A percentile compares a stretch with the other conserved stretches of the same genome.
Evolutionary conservation across 2,797 vertebrate species (phyloP).

Genomic region (Xenentodon cancila): DNA sequence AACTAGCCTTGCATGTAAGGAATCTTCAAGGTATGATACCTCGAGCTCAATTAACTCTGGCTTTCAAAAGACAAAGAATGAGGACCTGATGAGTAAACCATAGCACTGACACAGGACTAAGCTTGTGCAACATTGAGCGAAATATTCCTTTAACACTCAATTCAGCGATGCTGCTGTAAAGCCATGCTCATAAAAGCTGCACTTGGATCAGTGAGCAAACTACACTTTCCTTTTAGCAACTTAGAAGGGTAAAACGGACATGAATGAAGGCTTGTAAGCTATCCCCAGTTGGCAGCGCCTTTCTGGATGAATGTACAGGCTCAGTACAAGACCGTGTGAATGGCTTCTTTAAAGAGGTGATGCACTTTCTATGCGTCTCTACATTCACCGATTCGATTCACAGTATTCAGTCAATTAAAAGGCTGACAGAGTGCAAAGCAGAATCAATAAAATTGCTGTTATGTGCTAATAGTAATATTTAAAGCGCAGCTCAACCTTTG

Average conservation of each 20-base stretch:
- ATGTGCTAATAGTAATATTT: slow-evolving; percentile 6
- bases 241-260: slow-evolving; percentile 27
- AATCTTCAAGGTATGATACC: slow-evolving; percentile 39
- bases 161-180: slow-evolving; percentile 10
- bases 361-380: slow-evolving; percentile 7
- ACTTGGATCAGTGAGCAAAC: slow-evolving; percentile 60
- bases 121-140: slow-evolving; percentile 13
- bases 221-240: slow-evolving; percentile 63
- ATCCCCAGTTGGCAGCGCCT: slow-evolving; percentile 27
- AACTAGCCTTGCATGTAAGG: slow-evolving; percentile 54
- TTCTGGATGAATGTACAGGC: slow-evolving; percentile 10
- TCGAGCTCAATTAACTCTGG: slow-evolving; percentile 18
- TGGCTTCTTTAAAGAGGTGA: slow-evolving; percentile 10
- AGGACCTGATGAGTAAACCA: slow-evolving; percentile 59
- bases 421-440: slow-evolving; percentile 5
- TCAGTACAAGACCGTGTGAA: slow-evolving; percentile 5
- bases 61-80: slow-evolving; percentile 53
- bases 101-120: slow-evolving; percentile 18
- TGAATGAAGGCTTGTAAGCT: slow-evolving; percentile 9
- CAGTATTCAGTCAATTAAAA: slow-evolving; percentile 20
- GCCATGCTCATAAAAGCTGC: slow-evolving; percentile 14
- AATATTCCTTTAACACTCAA: slow-evolving; percentile 18
- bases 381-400: slow-evolving; percentile 17
- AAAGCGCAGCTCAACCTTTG: slow-evolving; percentile 8
- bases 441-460: slow-evolving; percentile 9